Percentiles rank a stretch among this genome's conserved stretches.
These are phyloP conservation scores for Odobenus rosmarus DNA, from an alignment of 2,113 vertebrate species.

Conservation along the genomic window DNA sequence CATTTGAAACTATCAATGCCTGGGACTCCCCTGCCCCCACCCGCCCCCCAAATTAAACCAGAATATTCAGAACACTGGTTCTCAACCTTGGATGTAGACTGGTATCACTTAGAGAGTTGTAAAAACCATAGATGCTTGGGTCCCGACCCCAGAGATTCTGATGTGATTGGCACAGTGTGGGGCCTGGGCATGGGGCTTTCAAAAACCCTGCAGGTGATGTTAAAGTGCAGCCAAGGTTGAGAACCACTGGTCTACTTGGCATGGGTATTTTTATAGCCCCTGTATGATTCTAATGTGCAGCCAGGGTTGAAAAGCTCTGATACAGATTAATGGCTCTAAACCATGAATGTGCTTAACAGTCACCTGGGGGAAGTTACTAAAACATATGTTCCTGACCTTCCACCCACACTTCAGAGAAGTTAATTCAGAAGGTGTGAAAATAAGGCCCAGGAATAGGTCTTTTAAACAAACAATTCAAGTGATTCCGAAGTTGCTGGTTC, in stretches of 20 bases:
- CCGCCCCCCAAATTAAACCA: neutral
- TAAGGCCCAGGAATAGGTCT: neutral
- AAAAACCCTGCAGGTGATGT: neutral
- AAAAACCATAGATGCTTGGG: neutral
- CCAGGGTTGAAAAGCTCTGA: neutral
- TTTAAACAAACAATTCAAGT: neutral
- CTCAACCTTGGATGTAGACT: neutral
- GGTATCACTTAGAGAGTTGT: neutral
- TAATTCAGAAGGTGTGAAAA: neutral
- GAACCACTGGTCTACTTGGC: neutral
- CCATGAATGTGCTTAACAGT: neutral
- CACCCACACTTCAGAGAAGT: neutral
- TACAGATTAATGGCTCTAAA: neutral
- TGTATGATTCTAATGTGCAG: neutral
- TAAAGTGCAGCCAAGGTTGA: neutral
- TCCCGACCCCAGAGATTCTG: neutral
- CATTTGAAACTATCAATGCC: neutral
- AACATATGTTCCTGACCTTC: neutral
- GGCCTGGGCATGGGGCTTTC: neutral
- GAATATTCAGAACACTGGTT: neutral
- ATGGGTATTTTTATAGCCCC: neutral
- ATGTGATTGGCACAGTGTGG: neutral
- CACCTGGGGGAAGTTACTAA: neutral
- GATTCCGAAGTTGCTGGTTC: neutral
- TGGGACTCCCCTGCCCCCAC: neutral